Percentiles rank a stretch among this genome's conserved stretches.
phyloP scores from a whole-genome alignment of 2,113 vertebrate species.

The Siniperca knerii region DNA sequence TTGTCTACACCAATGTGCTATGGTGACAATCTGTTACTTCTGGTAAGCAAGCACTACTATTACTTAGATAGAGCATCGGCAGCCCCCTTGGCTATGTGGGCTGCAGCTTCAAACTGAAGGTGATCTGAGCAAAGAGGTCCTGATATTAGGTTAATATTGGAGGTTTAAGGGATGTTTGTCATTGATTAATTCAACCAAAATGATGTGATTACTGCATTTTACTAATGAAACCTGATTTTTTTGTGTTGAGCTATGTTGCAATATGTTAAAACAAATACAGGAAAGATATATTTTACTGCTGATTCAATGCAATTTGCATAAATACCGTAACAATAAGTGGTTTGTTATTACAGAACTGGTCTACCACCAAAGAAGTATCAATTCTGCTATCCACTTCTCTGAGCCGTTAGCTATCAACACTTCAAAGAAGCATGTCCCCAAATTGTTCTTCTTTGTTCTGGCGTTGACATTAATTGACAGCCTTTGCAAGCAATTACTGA shows the following conservation, averaged over 20 bases:
- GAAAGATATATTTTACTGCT: not conserved
- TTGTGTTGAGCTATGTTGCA: not conserved
- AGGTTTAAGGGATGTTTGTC: not conserved
- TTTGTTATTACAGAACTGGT: constrained; percentile 5
- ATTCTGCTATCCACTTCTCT: constrained; percentile 18
- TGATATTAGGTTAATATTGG: not conserved
- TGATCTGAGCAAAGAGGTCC: constrained; percentile 7
- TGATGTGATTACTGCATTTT: not conserved
- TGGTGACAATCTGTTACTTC: constrained; percentile 52
- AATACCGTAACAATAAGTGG: not conserved
- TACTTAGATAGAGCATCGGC: constrained; percentile 46
- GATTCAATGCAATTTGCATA: not conserved
- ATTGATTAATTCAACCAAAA: constrained; percentile 11
- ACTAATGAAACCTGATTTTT: not conserved
- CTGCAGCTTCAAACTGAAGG: constrained; percentile 32
- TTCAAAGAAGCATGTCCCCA: constrained; percentile 16
- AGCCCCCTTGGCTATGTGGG: constrained; percentile 26
- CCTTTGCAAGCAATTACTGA: constrained; percentile 49
- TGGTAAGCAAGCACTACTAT: constrained; percentile 64
- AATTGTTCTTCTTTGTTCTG: constrained; percentile 42
- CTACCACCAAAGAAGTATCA: not conserved
- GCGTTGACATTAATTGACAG: constrained; percentile 61
- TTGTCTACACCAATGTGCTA: constrained; percentile 57
- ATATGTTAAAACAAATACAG: not conserved
- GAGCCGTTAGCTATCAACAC: constrained; percentile 9